These are phyloP conservation scores for Drosophila nigrodunni DNA, from an alignment of 1,140 invertebrate genomes.

Conservation along the genomic window DNA sequence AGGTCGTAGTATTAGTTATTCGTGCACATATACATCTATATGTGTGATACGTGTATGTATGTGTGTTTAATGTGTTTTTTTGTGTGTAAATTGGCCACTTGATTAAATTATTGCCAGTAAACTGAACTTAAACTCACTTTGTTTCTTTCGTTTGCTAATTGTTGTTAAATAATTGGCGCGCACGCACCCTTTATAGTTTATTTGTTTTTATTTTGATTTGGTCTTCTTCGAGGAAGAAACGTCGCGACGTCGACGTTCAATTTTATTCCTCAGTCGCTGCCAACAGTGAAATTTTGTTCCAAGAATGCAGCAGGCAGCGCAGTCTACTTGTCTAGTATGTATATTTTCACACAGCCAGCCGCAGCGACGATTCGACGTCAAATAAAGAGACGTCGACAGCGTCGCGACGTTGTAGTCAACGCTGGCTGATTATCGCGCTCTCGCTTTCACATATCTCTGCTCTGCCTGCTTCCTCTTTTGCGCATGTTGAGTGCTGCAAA, in stretches of 20 bases:
- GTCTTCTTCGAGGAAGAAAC: slow-evolving; percentile 71
- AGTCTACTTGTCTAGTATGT: slow-evolving; percentile 57
- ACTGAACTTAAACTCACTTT: slow-evolving; percentile 68
- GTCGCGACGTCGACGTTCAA: slow-evolving; percentile 76
- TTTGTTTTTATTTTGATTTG: slow-evolving; percentile 81
- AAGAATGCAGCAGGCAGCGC: slow-evolving; percentile 53
- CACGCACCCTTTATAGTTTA: slow-evolving; percentile 63
- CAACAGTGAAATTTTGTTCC: slow-evolving; percentile 65
- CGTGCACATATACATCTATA: slow-evolving; percentile 8
- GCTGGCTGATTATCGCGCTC: slow-evolving; percentile 44
- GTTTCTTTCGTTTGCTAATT: slow-evolving; percentile 76
- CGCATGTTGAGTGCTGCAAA: slow-evolving; percentile 36
- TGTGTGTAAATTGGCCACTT: slow-evolving; percentile 43
- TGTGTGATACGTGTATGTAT: slow-evolving; percentile 6
- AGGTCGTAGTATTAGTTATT: slow-evolving; percentile 11
- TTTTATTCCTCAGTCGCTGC: slow-evolving; percentile 79
- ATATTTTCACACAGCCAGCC: slow-evolving; percentile 51
- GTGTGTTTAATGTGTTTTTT: slow-evolving; percentile 2
- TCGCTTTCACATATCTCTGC: slow-evolving; percentile 33
- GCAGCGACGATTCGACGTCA: slow-evolving; percentile 52
- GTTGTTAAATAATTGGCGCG: slow-evolving; percentile 79
- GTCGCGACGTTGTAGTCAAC: slow-evolving; percentile 54
- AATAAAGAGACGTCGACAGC: slow-evolving; percentile 59
- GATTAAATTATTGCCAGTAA: slow-evolving; percentile 31
- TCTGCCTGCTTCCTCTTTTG: slow-evolving; percentile 48